Conservation (phyloP, 2,797 vertebrate genomes). For the Mastacembelus armatus region DNA sequence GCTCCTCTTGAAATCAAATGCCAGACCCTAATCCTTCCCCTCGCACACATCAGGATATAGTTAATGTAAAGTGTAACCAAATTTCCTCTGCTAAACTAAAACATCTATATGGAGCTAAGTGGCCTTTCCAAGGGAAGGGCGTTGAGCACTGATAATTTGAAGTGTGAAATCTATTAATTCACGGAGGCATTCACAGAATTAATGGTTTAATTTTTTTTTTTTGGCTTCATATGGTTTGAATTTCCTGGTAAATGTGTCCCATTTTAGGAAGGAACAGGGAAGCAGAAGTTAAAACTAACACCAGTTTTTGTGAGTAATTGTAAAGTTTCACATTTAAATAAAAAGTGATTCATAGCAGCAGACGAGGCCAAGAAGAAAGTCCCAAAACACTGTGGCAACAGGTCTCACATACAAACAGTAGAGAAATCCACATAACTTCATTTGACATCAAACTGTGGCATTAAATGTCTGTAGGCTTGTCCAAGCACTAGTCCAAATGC, state of each 20-base stretch:
- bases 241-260: constrained; percentile 65
- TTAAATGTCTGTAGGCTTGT: not conserved
- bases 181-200: constrained; percentile 66
- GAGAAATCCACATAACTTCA: not conserved
- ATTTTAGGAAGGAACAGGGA: constrained; percentile 62
- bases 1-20: constrained; percentile 81
- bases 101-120: constrained; percentile 80
- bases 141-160: constrained; percentile 64
- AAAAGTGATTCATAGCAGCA: not conserved
- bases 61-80: constrained; percentile 86
- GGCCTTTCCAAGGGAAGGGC: constrained; percentile 64
- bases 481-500: not conserved
- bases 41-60: constrained; percentile 80
- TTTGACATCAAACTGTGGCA: not conserved
- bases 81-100: constrained; percentile 86
- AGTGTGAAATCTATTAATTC: constrained; percentile 74
- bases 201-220: constrained; percentile 67
- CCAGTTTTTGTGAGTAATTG: constrained; percentile 14
- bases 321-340: not conserved
- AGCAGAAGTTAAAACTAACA: constrained; percentile 16
- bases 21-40: constrained; percentile 78
- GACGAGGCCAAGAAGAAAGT: constrained; percentile 1
- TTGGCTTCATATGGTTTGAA: constrained; percentile 73
- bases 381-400: not conserved
- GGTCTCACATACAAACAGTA: constrained; percentile 11